Evolutionary conservation across 92 coral and sea anemone genomes (phyloP), one percentile per base, ranked within the genome.

Genomic region (Umimayanthus kanabou): DNA sequence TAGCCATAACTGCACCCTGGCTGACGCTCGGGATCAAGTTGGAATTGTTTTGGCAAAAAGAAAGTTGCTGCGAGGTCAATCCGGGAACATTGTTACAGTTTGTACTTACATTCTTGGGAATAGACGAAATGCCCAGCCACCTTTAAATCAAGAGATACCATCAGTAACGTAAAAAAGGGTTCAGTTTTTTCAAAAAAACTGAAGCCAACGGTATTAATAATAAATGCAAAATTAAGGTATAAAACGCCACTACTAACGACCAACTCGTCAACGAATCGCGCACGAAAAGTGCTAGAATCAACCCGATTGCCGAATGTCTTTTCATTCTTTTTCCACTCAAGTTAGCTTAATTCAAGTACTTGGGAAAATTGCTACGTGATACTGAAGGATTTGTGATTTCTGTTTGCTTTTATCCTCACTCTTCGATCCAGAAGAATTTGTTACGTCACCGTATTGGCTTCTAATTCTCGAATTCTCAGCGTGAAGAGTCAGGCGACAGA

Each of bases 21-120:
- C 95, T 92, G 30, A 97, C 92, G 37, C 97, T 95, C 2, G 99
- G 98, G 55, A 97, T 94, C 20, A 97, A 93, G 84, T 92, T 93
- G n/a, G 98, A 98, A 61, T 97, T 97, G 80, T 88, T 80, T 47
- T 90, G 86, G 88, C 99, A 97, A 87, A 97, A 88, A 47, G 90
- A 86, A 18, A 84, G 93, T 69, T 97, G 99, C 88, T 94, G 95
- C 1, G 87, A 61, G 53, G 96, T 93, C 76, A 97, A 93, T 23
- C 96, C 99, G 33, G 99, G 94, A 20, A 97, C 91, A 29, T 91
- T 90, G 70, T 80, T 83, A 72, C 99, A 97, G 15, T 87, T 83
- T 2, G 98, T 73, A 65, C 20, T 53, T 18, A 89, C 43, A 85
- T 93, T 91, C 49, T 82, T 64, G 16, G 89, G 81, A 26, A 89